phyloP scores from a whole-genome alignment of 2,888 invertebrate genomes.

The Tenthredo notha region DNA sequence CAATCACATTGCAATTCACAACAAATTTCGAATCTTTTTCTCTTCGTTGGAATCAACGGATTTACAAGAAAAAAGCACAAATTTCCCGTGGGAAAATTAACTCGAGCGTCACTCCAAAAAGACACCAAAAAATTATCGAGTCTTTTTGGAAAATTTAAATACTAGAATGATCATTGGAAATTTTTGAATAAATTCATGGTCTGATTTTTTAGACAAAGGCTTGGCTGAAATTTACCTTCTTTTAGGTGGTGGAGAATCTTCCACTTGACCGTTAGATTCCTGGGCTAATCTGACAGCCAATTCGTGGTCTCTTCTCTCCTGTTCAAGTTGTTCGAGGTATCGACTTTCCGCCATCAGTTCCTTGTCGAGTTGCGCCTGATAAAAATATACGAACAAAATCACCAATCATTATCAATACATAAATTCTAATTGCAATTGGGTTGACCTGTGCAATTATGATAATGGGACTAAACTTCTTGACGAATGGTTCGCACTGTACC shows the following conservation, averaged over 20 bases:
- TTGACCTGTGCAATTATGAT: neutral
- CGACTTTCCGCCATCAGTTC: slow-evolving; percentile 86
- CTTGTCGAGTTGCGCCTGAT: slow-evolving; percentile 83
- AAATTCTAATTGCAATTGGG: neutral
- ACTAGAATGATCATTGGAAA: neutral
- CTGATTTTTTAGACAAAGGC: slow-evolving; percentile 21
- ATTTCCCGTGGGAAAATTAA: neutral
- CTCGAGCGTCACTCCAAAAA: neutral
- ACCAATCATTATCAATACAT: neutral
- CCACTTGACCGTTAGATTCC: slow-evolving; percentile 92
- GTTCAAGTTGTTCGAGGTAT: slow-evolving; percentile 90
- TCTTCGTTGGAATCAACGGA: neutral
- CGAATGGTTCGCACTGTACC: slow-evolving; percentile 62
- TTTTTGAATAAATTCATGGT: neutral
- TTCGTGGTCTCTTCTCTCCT: slow-evolving; percentile 96
- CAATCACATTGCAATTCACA: slow-evolving; percentile 57
- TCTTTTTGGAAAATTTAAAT: neutral
- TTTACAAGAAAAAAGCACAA: neutral
- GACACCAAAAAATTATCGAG: neutral
- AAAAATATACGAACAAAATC: slow-evolving; percentile 20
- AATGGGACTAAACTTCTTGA: neutral
- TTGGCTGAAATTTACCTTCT: slow-evolving; percentile 83
- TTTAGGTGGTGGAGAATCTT: slow-evolving; percentile 88
- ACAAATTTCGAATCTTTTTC: neutral
- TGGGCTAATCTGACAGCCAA: slow-evolving; percentile 95